phyloP scores from a whole-genome alignment of 2,113 vertebrate genomes.

The Pelobates fuscus region DNA sequence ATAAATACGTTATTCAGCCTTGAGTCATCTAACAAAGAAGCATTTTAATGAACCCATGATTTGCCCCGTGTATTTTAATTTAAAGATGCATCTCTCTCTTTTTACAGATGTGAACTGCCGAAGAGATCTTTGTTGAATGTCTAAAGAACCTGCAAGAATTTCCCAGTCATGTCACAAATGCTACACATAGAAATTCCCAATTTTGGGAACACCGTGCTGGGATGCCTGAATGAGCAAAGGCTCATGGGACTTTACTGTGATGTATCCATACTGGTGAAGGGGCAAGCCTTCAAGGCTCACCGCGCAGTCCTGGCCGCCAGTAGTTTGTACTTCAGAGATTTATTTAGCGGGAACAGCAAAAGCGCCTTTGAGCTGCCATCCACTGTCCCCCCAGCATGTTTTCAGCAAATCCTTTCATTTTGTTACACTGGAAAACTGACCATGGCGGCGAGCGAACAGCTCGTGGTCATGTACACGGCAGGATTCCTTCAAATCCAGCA shows the following conservation, averaged over 20 bases:
- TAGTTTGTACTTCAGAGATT: constrained; percentile 96
- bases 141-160: constrained; percentile 63
- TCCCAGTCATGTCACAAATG: constrained; percentile 90
- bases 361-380: constrained; percentile 94
- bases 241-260: constrained; percentile 96
- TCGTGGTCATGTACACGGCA: constrained; percentile 98
- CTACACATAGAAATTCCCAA: constrained; percentile 98
- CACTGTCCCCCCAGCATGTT: constrained; percentile 90
- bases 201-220: constrained; percentile 94
- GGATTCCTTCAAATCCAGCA: constrained; percentile 98
- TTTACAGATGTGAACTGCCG: constrained; percentile 78
- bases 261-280: constrained; percentile 97
- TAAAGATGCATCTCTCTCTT: constrained; percentile 3
- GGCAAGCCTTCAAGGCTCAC: constrained; percentile 96
- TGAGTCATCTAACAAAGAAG: too few species aligned
- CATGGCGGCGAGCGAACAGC: constrained; percentile 97
- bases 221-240: constrained; percentile 94
- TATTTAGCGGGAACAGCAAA: constrained; percentile 95
- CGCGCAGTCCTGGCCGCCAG: constrained; percentile 93
- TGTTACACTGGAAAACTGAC: constrained; percentile 98
- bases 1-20: too few species aligned
- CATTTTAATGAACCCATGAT: too few species aligned
- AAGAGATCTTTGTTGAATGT: constrained; percentile 69
- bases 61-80: too few species aligned
- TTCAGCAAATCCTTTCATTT: constrained; percentile 97